Percentiles rank a stretch among this genome's conserved stretches.
phyloP scores from a whole-genome alignment of 2,797 vertebrate species.

The Ispidina picta region DNA sequence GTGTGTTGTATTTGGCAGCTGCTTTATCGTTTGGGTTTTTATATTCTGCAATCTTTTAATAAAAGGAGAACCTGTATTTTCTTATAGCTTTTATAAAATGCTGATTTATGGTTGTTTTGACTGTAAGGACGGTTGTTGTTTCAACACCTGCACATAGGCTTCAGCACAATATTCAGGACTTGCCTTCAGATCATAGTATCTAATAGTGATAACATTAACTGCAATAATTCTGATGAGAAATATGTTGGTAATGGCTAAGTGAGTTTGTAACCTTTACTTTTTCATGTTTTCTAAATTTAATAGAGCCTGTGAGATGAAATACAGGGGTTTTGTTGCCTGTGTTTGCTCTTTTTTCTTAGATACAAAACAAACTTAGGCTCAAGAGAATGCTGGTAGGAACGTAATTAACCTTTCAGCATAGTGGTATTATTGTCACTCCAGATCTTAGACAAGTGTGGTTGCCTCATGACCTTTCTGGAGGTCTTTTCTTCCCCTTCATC shows the following conservation, averaged over 20 bases:
- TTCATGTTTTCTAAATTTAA: background rate
- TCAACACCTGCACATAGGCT: background rate
- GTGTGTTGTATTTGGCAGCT: slow-evolving; percentile 81
- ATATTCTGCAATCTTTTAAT: background rate
- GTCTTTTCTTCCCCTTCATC: background rate
- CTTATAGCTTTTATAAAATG: background rate
- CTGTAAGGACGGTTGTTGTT: background rate
- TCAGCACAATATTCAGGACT: background rate
- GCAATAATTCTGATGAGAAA: background rate
- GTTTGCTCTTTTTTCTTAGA: background rate
- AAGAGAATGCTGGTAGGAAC: background rate
- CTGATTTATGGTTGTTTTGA: background rate
- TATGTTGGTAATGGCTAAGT: background rate
- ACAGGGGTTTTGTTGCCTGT: background rate
- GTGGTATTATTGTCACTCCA: background rate
- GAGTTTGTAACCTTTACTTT: background rate
- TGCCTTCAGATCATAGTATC: background rate
- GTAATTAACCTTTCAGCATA: slow-evolving; percentile 44
- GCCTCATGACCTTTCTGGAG: slow-evolving; percentile 22
- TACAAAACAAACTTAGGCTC: background rate
- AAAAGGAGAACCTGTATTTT: slow-evolving; percentile 1
- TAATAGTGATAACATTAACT: background rate
- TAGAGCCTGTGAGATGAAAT: background rate
- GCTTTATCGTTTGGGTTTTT: slow-evolving; percentile 9
- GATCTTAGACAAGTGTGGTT: background rate